phyloP scores from a whole-genome alignment of 30 jellyfish, hydroid and myxozoan genomes.

The Turritopsis rubra region DNA sequence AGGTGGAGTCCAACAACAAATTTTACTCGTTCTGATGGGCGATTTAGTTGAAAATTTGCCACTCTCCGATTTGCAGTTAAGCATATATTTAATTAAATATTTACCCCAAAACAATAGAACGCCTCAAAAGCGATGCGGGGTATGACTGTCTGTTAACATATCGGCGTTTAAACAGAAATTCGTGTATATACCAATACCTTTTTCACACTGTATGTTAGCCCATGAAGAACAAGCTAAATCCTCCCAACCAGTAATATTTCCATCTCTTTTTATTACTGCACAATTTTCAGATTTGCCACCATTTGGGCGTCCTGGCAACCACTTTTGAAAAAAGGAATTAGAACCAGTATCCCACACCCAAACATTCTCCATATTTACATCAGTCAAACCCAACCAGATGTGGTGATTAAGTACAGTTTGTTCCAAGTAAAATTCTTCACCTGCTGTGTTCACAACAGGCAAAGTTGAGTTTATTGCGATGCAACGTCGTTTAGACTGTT shows the following conservation, averaged over 20 bases:
- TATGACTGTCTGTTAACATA: neutral
- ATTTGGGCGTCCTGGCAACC: constrained; percentile 20
- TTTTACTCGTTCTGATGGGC: too few species aligned
- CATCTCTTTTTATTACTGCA: constrained; percentile 6
- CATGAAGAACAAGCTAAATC: constrained; percentile 14
- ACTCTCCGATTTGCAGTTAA: too few species aligned
- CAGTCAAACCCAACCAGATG: constrained; percentile 1
- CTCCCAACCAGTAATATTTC: constrained; percentile 2
- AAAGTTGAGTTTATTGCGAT: neutral
- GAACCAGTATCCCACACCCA: constrained; percentile 23
- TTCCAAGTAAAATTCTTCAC: neutral
- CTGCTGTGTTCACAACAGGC: neutral
- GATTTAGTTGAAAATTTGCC: too few species aligned
- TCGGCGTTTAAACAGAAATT: too few species aligned
- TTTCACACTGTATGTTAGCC: neutral
- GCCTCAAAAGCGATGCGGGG: too few species aligned
- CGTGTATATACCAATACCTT: neutral
- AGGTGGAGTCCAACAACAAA: too few species aligned
- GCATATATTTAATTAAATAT: too few species aligned
- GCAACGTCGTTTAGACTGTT: constrained; percentile 1
- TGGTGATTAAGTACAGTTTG: neutral
- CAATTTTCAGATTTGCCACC: constrained; percentile 1
- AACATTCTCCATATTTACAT: neutral
- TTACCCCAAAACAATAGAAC: too few species aligned
- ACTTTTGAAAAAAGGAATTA: neutral